A percentile compares a stretch with the other conserved stretches of the same genome.
These are phyloP conservation scores for Megaustenia siamemsis DNA, from an alignment of 2,888 invertebrate species.

Conservation along the genomic window DNA sequence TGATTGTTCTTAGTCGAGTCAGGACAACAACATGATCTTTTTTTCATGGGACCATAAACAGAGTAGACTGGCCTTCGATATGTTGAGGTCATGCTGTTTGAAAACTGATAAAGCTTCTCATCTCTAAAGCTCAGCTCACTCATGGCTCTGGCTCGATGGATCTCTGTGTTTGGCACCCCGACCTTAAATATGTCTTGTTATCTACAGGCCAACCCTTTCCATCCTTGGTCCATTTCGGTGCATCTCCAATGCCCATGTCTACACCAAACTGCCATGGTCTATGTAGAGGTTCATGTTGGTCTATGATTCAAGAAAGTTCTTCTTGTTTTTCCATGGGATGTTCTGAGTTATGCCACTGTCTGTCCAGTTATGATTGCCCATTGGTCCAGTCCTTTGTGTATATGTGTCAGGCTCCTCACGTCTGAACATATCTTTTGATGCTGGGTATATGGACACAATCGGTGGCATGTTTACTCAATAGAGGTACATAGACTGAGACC, in stretches of 20 bases:
- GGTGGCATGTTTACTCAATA: conserved; percentile 77
- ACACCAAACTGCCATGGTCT: conserved; percentile 70
- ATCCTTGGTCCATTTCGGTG: conserved; percentile 67
- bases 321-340: conserved; percentile 68
- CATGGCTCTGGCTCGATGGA: conserved; percentile 74
- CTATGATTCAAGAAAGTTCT: conserved; percentile 70
- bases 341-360: conserved; percentile 75
- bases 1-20: conserved; percentile 76
- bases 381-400: conserved; percentile 68
- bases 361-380: conserved; percentile 75
- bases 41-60: conserved; percentile 78
- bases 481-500: conserved; percentile 71
- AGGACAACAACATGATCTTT: conserved; percentile 75
- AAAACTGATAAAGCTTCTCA: conserved; percentile 76
- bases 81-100: conserved; percentile 78
- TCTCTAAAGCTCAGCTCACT: conserved; percentile 70
- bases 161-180: conserved; percentile 73
- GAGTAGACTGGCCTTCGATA: conserved; percentile 78
- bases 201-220: conserved; percentile 74
- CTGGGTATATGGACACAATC: conserved; percentile 76
- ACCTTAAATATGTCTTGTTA: conserved; percentile 58
- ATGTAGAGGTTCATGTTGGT: conserved; percentile 70
- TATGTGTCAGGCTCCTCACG: conserved; percentile 71
- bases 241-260: conserved; percentile 66
- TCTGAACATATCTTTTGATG: conserved; percentile 77